These are phyloP conservation scores for Nomada flava DNA, from an alignment of 2,888 invertebrate species.

Conservation along the genomic window DNA sequence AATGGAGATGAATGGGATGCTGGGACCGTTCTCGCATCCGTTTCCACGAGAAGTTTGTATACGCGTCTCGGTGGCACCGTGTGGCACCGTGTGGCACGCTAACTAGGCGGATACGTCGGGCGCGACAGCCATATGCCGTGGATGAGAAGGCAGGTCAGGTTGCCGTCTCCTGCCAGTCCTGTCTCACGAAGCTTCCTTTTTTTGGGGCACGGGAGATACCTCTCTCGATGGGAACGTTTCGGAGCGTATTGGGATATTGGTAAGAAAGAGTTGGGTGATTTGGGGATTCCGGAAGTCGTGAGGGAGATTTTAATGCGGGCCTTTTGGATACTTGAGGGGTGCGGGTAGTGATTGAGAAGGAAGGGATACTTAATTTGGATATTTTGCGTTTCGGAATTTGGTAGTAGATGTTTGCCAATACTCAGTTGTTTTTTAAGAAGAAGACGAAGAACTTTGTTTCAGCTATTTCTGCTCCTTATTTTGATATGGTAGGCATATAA, in stretches of 20 bases:
- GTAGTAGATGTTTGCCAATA: too few relatives aligned
- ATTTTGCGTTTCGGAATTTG: too few relatives aligned
- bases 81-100: constrained; percentile 34
- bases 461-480: too few relatives aligned
- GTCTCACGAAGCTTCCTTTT: constrained; percentile 22
- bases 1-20: constrained; percentile 82
- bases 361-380: too few relatives aligned
- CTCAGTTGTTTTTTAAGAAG: too few relatives aligned
- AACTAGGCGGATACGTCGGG: constrained; percentile 65
- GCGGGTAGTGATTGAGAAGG: too few relatives aligned
- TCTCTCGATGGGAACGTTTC: background rate
- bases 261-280: background rate
- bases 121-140: constrained; percentile 61
- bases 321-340: too few relatives aligned
- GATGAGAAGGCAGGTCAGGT: constrained; percentile 37
- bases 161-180: constrained; percentile 50
- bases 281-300: background rate
- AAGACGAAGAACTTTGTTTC: too few relatives aligned
- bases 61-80: constrained; percentile 4
- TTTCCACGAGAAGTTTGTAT: constrained; percentile 57
- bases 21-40: constrained; percentile 74
- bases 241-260: background rate
- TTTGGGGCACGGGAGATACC: constrained; percentile 18
- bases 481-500: too few relatives aligned
- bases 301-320: too few relatives aligned